These are phyloP conservation scores for Carposina sasakii DNA, from an alignment of 1,140 invertebrate species.

Conservation along the genomic window DNA sequence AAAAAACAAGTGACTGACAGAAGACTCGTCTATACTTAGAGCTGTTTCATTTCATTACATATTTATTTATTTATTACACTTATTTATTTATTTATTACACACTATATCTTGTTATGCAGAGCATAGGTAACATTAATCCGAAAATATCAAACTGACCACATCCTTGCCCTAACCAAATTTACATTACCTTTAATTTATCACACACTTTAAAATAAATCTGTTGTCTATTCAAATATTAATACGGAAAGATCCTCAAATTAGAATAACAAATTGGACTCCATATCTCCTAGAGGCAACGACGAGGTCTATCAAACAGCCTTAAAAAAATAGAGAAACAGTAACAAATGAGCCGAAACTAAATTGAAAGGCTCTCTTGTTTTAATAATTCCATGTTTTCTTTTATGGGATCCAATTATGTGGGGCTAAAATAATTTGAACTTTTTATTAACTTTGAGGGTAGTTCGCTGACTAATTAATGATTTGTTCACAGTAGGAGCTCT, in stretches of 20 bases:
- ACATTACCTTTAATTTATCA: no score
- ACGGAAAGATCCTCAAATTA: constrained; percentile 50
- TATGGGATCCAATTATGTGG: constrained; percentile 62
- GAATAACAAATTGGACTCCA: constrained; percentile 62
- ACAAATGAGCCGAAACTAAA: constrained; percentile 55
- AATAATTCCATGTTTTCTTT: constrained; percentile 56
- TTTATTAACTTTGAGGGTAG: constrained; percentile 44
- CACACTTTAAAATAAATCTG: constrained; percentile 43
- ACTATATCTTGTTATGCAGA: no score
- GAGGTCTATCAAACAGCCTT: constrained; percentile 15
- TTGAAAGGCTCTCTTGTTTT: constrained; percentile 52
- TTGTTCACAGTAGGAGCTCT: constrained; percentile 19
- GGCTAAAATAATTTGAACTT: constrained; percentile 41
- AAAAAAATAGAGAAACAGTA: constrained; percentile 44
- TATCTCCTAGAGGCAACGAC: constrained; percentile 43
- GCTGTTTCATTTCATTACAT: no score
- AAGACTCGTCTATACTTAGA: no score
- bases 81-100: no score
- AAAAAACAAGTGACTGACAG: no score
- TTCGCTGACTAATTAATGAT: constrained; percentile 64
- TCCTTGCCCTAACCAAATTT: no score
- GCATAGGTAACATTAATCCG: no score
- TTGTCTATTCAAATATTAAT: constrained; percentile 57
- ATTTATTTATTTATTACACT: no score
- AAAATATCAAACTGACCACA: no score